Evolutionary conservation across 1,140 invertebrate species (phyloP).

Genomic region (Drosophila jambulina): DNA sequence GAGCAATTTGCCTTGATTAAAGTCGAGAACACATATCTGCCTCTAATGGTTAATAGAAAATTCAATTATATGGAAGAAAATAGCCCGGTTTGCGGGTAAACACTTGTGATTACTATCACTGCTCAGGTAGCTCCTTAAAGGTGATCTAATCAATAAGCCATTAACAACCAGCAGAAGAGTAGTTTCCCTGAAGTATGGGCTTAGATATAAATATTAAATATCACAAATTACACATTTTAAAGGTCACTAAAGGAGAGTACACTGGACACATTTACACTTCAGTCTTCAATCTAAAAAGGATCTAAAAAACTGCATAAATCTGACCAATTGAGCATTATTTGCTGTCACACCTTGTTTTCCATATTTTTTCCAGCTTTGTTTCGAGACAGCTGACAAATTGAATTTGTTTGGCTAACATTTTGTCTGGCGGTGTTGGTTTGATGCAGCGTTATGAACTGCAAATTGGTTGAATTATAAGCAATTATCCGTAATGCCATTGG

Average conservation of each 20-base stretch:
- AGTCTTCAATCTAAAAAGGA: neutral
- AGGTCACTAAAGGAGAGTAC: neutral
- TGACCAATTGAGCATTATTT: neutral
- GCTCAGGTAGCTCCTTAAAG: constrained; percentile 2
- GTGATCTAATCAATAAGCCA: constrained; percentile 27
- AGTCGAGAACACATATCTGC: constrained; percentile 3
- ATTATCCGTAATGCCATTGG: constrained; percentile 73
- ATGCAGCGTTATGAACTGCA: constrained; percentile 66
- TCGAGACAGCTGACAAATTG: constrained; percentile 41
- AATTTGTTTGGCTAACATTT: constrained; percentile 46
- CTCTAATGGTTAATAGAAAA: constrained; percentile 30
- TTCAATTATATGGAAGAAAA: constrained; percentile 28
- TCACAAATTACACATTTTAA: constrained; percentile 2
- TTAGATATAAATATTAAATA: neutral
- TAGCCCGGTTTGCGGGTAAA: constrained; percentile 20
- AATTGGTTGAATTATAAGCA: constrained; percentile 74
- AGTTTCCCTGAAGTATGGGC: neutral
- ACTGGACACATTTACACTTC: neutral
- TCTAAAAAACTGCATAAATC: neutral
- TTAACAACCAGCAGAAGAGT: neutral
- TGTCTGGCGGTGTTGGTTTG: constrained; percentile 39
- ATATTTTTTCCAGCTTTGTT: constrained; percentile 1
- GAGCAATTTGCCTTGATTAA: constrained; percentile 35
- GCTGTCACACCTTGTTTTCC: constrained; percentile 7
- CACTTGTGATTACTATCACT: constrained; percentile 14